Evolutionary conservation across 1,140 invertebrate species (phyloP), one percentile per base, ranked within the genome.

Genomic region (Archivesica marissinica): DNA sequence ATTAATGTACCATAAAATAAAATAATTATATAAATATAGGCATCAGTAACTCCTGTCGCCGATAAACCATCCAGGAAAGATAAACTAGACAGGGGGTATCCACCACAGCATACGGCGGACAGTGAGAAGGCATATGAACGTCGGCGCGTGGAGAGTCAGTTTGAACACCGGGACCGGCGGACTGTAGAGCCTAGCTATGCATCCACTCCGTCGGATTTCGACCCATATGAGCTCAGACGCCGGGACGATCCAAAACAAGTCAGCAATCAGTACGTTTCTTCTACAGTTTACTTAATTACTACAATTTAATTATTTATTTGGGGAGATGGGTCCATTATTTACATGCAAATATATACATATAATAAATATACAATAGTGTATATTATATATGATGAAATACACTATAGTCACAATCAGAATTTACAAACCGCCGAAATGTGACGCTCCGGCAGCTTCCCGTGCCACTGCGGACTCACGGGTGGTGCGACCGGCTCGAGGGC

Each of bases 231-330:
- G 2, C 13, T 70, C 0, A 30, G 79, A 33, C 64, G 79, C 4
- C 28, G 79, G 20, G 79, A 81, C 59, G 79, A 81, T 30, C 79
- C 79, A 9, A 81, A 81, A 72, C 79, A 81, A 81, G 79, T 81
- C 68, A 81, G 66, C 79, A 33, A 39, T 28, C 64, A 70, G 79
- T 81, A 59, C 39, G 79, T 81, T 7, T 0, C 7, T 44, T 44
- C 7, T 17, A 9, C 41, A 44, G 17, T 44, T 9, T 44, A 9
- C 41, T 44, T 17, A 44, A 44, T 9, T 44, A 44, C 41, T 44
- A 7, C 7, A 44, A 44, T 7, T 44, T 44, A 44, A 44, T 44
- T 17, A 17, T 17, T n/a, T n/a, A n/a, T n/a, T n/a, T n/a, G n/a
- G n/a, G n/a, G n/a, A n/a, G n/a, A n/a, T n/a, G n/a, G n/a, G n/a